phyloP scores from a whole-genome alignment of 2,888 invertebrate genomes.

The Conistra vaccinii region DNA sequence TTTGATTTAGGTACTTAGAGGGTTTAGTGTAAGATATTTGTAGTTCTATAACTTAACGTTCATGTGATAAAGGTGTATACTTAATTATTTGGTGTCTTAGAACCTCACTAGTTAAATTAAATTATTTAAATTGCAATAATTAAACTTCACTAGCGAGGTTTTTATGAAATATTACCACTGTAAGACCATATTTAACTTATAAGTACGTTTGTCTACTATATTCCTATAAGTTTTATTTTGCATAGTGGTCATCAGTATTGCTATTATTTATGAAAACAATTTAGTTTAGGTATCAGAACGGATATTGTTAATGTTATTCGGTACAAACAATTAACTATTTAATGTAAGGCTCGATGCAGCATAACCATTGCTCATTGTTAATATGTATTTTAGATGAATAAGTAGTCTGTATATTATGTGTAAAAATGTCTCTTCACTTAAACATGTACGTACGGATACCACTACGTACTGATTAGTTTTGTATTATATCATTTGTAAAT shows the following conservation, averaged over 20 bases:
- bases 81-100: slow-evolving; percentile 69
- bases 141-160: neutral
- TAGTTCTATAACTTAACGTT: slow-evolving; percentile 64
- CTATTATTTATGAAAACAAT: slow-evolving; percentile 73
- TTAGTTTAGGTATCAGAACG: slow-evolving; percentile 67
- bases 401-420: slow-evolving; percentile 69
- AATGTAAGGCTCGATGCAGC: slow-evolving; percentile 58
- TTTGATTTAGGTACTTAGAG: slow-evolving; percentile 63
- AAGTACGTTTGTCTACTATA: slow-evolving; percentile 60
- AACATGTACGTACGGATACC: slow-evolving; percentile 51
- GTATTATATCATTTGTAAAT: slow-evolving; percentile 65
- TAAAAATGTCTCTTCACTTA: slow-evolving; percentile 55
- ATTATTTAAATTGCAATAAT: slow-evolving; percentile 44
- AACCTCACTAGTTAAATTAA: slow-evolving; percentile 70
- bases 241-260: slow-evolving; percentile 77
- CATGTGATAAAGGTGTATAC: slow-evolving; percentile 76
- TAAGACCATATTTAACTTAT: slow-evolving; percentile 62
- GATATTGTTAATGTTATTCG: slow-evolving; percentile 71
- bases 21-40: slow-evolving; percentile 61
- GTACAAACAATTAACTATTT: slow-evolving; percentile 74
- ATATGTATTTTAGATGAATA: slow-evolving; percentile 60
- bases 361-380: slow-evolving; percentile 68
- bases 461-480: slow-evolving; percentile 60
- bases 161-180: slow-evolving; percentile 60
- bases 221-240: slow-evolving; percentile 64